Evolutionary conservation across 2,888 invertebrate species (phyloP).

Genomic region (Meteorus colon): DNA sequence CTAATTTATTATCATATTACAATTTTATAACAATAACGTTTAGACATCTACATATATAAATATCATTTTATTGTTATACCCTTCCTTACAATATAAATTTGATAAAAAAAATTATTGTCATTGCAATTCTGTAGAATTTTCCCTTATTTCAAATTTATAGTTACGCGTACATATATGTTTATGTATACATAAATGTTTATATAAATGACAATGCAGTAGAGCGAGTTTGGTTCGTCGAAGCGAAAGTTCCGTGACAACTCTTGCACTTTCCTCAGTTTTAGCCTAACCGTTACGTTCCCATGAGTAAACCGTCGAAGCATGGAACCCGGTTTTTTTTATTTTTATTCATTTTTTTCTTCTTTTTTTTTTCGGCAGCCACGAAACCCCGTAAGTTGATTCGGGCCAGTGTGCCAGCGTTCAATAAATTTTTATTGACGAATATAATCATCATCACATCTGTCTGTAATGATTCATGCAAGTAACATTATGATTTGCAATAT

Average conservation of each 20-base stretch:
- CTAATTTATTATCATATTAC: neutral
- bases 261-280: slow-evolving; percentile 50
- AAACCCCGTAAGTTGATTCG: slow-evolving; percentile 49
- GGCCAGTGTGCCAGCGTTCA: slow-evolving; percentile 56
- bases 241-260: slow-evolving; percentile 44
- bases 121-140: neutral
- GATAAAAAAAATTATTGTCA: neutral
- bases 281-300: slow-evolving; percentile 52
- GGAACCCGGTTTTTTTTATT: slow-evolving; percentile 47
- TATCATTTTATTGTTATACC: neutral
- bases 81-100: too few species aligned
- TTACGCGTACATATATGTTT: neutral
- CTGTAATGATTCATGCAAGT: slow-evolving; percentile 1
- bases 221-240: slow-evolving; percentile 40
- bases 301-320: slow-evolving; percentile 48
- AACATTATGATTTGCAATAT: neutral
- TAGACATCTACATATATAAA: neutral
- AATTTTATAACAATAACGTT: neutral
- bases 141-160: neutral
- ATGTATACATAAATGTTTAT: slow-evolving; percentile 1
- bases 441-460: neutral
- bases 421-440: slow-evolving; percentile 27
- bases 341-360: slow-evolving; percentile 33
- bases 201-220: slow-evolving; percentile 15
- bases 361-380: slow-evolving; percentile 40